Percentiles rank a stretch among this genome's conserved stretches.
phyloP scores from a whole-genome alignment of 2,797 vertebrate species.

The Schizopygopsis malacanthus region DNA sequence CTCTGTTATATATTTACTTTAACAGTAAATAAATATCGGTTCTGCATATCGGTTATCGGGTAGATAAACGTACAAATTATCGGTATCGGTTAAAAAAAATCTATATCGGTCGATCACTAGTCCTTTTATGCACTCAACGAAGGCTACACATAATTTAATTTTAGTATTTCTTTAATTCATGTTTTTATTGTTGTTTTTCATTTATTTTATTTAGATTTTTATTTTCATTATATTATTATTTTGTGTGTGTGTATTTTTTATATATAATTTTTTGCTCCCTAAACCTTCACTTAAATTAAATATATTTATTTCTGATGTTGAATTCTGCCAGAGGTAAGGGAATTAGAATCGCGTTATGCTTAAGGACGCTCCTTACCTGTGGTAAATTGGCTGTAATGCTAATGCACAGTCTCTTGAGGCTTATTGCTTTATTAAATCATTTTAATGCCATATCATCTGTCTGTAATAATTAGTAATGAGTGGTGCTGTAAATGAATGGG shows the following conservation, averaged over 20 bases:
- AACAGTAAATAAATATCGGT: too few relatives aligned
- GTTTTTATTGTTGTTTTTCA: background rate
- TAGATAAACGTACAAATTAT: too few relatives aligned
- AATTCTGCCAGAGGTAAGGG: background rate
- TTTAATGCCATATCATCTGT: background rate
- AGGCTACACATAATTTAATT: too few relatives aligned
- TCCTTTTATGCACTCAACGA: background rate
- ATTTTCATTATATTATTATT: background rate
- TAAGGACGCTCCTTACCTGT: background rate
- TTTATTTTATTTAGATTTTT: background rate
- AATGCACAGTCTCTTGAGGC: background rate
- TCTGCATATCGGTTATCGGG: too few relatives aligned
- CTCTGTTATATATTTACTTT: too few relatives aligned
- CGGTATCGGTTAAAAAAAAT: too few relatives aligned
- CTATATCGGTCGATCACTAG: too few relatives aligned
- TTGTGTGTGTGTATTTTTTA: background rate
- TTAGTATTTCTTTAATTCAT: background rate
- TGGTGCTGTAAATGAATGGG: background rate
- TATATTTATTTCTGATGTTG: too few relatives aligned
- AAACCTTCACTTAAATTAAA: conserved; percentile 7
- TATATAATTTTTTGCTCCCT: background rate
- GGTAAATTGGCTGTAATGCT: background rate
- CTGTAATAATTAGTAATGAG: conserved; percentile 7
- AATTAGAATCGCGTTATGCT: background rate
- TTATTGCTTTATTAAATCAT: background rate